Evolutionary conservation across 2,797 vertebrate genomes (phyloP), one percentile per base, ranked within the genome.

Genomic region (Alosa sapidissima): DNA sequence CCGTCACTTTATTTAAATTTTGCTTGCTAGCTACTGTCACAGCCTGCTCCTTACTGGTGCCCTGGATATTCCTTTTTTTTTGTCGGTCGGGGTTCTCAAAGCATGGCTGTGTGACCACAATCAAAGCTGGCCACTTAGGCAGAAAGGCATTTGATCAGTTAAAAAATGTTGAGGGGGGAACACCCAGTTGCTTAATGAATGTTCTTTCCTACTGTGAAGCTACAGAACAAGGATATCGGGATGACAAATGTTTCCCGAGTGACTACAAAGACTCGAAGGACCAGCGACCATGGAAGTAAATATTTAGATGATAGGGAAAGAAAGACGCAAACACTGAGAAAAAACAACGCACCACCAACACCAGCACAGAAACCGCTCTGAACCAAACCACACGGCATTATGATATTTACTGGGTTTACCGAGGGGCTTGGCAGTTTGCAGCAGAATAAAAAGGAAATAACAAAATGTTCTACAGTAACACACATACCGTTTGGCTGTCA

Each of bases 401-500:
- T 41, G 36, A 47, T 47, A 47, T 78, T 78, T 47, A 45, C 72
- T 21, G 14, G 36, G 41, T n/a, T 65, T 28, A 5, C n/a, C 10
- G 19, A 60, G 2, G 60, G 8, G 4, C 60, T 28, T 2, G 7
- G 60, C 6, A 41, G 13, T 14, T 47, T 78, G 16, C 3, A 47
- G 41, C 19, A 21, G 4, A 41, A 16, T 45, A 47, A 2, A 45
- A 47, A 78, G 72, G 72, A 19, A 78, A 47, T 47, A 21, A 47
- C 41, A 47, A 28, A 75, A 82, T 28, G 19, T 82, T 21, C 4
- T 47, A 47, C 45, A 58, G 81, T 24, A 24, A 13, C 13, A 65
- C 81, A 90, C 96, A 92, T 94, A 98, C 98, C 84, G 97, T 99
- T 92, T 99, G 97, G 91, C 95, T 98, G 5, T 98, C 97, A 0